Evolutionary conservation across 2,113 vertebrate genomes (phyloP).

Genomic region (Phasianus colchicus): DNA sequence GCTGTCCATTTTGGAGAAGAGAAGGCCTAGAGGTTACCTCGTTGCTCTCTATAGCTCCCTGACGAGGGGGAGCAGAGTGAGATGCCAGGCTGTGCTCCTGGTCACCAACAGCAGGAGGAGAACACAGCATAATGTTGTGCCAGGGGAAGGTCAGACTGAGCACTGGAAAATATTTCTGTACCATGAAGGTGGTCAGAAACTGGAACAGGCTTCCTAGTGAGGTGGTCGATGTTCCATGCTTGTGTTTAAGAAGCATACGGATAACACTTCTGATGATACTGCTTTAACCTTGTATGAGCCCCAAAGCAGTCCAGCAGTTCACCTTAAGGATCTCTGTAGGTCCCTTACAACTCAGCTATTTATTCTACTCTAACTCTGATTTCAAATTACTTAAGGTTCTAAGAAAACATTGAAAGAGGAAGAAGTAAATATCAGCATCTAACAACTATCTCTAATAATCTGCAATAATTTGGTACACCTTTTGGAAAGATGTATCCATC

Average conservation of each 20-base stretch:
- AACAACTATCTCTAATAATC: neutral
- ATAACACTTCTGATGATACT: neutral
- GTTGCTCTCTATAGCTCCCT: neutral
- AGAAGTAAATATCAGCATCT: neutral
- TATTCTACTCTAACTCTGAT: neutral
- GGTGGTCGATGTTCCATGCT: neutral
- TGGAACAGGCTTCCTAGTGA: neutral
- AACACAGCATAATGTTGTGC: neutral
- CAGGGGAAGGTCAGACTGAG: neutral
- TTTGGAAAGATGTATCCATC: neutral
- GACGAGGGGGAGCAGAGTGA: neutral
- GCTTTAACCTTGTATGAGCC: neutral
- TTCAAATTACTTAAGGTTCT: neutral
- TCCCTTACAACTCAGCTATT: neutral
- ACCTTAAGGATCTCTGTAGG: neutral
- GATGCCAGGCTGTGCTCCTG: neutral
- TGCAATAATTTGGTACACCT: neutral
- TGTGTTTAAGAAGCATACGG: neutral
- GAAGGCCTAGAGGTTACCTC: neutral
- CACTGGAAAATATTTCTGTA: neutral
- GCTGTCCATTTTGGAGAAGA: neutral
- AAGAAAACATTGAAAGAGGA: neutral
- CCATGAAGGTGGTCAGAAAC: neutral
- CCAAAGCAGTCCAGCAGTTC: neutral
- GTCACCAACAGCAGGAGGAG: neutral